A percentile compares a stretch with the other conserved stretches of the same genome.
Conservation (phyloP, 2,797 vertebrate species). For the Decapterus maruadsi region DNA sequence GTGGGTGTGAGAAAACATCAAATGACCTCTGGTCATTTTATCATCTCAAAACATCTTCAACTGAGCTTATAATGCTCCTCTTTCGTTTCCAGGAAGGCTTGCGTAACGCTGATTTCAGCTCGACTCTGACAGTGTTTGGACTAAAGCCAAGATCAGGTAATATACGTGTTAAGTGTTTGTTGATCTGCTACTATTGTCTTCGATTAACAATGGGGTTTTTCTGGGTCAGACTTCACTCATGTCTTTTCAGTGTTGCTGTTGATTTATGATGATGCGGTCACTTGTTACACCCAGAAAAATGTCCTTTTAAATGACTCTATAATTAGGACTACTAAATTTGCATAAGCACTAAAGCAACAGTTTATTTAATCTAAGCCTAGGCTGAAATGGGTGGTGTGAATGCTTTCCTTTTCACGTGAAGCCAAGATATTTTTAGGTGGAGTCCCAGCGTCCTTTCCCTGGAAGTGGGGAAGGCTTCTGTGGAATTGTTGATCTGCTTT, state of each 20-base stretch:
- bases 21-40: rapidly evolving
- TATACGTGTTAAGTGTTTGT: rapidly evolving
- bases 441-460: slow-evolving; percentile 38
- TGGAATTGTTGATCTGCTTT: slow-evolving; percentile 34
- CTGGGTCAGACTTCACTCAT: background rate
- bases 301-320: too few relatives aligned
- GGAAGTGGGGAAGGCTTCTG: slow-evolving; percentile 59
- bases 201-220: background rate
- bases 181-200: background rate
- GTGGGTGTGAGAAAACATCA: slow-evolving; percentile 77
- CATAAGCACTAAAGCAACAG: background rate
- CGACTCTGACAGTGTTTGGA: slow-evolving; percentile 91
- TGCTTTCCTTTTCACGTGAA: background rate
- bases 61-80: rapidly evolving
- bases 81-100: slow-evolving; percentile 88
- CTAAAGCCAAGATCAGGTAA: slow-evolving; percentile 97
- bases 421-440: slow-evolving; percentile 19
- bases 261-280: background rate
- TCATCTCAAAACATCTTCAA: background rate
- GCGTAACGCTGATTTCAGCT: slow-evolving; percentile 85
- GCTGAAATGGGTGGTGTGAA: background rate
- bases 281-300: background rate
- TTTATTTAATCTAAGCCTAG: background rate
- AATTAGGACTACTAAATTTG: background rate
- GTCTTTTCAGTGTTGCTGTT: background rate